Conservation (phyloP, 2,888 invertebrate genomes). For the Crepidodera aurea region DNA sequence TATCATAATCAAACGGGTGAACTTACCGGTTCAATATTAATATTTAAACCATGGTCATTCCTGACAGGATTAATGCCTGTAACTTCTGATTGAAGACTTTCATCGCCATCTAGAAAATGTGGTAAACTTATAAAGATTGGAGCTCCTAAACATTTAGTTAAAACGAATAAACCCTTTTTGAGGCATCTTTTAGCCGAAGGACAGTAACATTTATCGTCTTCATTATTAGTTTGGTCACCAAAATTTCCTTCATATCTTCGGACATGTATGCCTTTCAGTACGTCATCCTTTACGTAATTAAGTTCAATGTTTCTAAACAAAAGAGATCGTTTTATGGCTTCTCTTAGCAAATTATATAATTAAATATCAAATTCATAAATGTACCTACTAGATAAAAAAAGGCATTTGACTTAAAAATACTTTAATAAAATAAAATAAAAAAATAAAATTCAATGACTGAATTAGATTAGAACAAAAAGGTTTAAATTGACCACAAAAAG, state of each 20-base stretch:
- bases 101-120: conserved; percentile 75
- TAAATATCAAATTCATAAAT: too few species aligned
- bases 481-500: too few species aligned
- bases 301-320: conserved; percentile 68
- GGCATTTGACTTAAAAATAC: too few species aligned
- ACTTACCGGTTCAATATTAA: conserved; percentile 82
- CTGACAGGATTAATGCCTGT: conserved; percentile 72
- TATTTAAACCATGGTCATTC: conserved; percentile 74
- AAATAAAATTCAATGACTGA: too few species aligned
- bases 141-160: conserved; percentile 72
- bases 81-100: conserved; percentile 59
- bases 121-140: conserved; percentile 82
- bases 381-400: too few species aligned
- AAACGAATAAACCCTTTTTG: conserved; percentile 75
- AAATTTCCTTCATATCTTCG: conserved; percentile 73
- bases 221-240: conserved; percentile 70
- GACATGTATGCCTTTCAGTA: conserved; percentile 72
- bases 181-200: conserved; percentile 70
- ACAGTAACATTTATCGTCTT: conserved; percentile 66
- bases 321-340: too few species aligned
- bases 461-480: too few species aligned
- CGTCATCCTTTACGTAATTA: conserved; percentile 66
- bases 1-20: too few species aligned
- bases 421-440: too few species aligned
- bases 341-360: too few species aligned